phyloP scores from a whole-genome alignment of 2,888 invertebrate genomes.

The Tetragnatha montana region DNA sequence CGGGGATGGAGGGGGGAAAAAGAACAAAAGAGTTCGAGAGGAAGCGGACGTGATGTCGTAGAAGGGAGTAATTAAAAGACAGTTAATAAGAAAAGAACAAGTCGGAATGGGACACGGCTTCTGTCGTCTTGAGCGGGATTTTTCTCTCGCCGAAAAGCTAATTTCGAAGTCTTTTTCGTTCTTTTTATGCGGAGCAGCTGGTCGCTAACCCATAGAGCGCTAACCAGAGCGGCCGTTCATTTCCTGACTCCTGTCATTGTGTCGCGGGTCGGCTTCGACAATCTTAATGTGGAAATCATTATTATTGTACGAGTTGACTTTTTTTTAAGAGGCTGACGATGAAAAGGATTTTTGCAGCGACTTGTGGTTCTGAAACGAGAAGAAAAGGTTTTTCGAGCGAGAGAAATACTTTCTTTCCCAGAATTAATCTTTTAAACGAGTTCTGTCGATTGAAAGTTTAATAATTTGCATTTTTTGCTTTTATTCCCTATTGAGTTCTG shows the following conservation, averaged over 20 bases:
- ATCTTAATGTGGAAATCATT: not conserved
- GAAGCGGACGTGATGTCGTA: not conserved
- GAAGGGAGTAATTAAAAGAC: slow-evolving; percentile 28
- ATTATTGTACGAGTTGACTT: not conserved
- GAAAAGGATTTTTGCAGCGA: not conserved
- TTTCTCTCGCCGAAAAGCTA: not conserved
- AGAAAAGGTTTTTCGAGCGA: too few species aligned
- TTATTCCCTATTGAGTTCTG: too few species aligned
- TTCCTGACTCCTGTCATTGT: slow-evolving; percentile 1
- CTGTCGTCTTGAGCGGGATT: not conserved
- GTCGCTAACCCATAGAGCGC: too few species aligned
- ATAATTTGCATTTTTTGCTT: too few species aligned
- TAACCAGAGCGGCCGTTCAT: not conserved
- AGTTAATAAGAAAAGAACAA: slow-evolving; percentile 19
- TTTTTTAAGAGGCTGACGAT: not conserved
- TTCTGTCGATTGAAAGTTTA: too few species aligned
- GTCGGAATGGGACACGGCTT: slow-evolving; percentile 5
- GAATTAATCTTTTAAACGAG: too few species aligned
- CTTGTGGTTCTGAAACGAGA: not conserved
- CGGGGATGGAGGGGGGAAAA: not conserved
- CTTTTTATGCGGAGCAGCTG: not conserved
- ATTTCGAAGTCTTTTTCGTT: not conserved
- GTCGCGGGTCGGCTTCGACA: not conserved
- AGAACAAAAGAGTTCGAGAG: not conserved
- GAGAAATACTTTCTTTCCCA: too few species aligned